phyloP scores from a whole-genome alignment of 2,113 vertebrate genomes.

The Scortum barcoo region DNA sequence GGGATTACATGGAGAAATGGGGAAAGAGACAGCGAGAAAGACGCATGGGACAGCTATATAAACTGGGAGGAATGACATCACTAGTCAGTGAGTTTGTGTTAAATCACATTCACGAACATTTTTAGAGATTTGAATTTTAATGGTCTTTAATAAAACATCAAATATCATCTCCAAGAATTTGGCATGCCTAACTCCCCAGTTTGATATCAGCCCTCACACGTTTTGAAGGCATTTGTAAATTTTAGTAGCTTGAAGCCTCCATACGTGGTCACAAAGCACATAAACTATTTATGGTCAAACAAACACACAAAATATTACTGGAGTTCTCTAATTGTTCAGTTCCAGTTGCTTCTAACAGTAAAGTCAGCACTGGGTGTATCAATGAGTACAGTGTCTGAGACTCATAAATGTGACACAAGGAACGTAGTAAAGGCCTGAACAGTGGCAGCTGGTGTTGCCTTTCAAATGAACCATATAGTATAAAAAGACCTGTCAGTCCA shows the following conservation, averaged over 20 bases:
- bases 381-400: conserved; percentile 7
- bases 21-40: conserved; percentile 50
- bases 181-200: conserved; percentile 58
- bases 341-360: conserved; percentile 20
- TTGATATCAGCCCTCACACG: conserved; percentile 39
- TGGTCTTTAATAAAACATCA: background rate
- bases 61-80: conserved; percentile 66
- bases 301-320: conserved; percentile 14
- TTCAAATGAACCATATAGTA: conserved; percentile 15
- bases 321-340: conserved; percentile 7
- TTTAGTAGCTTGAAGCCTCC: conserved; percentile 40
- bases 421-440: conserved; percentile 11
- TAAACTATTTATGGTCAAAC: conserved; percentile 1
- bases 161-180: background rate
- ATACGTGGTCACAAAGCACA: conserved; percentile 31
- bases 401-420: conserved; percentile 1
- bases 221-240: conserved; percentile 36
- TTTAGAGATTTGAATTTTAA: conserved; percentile 13
- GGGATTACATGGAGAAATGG: conserved; percentile 65
- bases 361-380: background rate
- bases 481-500: background rate
- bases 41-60: conserved; percentile 61
- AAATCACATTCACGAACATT: conserved; percentile 17
- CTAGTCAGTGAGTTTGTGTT: conserved; percentile 11
- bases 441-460: conserved; percentile 31